Base-by-base conservation (phyloP, 2,888 invertebrate species). In the Polyommatus iphigenia region DNA sequence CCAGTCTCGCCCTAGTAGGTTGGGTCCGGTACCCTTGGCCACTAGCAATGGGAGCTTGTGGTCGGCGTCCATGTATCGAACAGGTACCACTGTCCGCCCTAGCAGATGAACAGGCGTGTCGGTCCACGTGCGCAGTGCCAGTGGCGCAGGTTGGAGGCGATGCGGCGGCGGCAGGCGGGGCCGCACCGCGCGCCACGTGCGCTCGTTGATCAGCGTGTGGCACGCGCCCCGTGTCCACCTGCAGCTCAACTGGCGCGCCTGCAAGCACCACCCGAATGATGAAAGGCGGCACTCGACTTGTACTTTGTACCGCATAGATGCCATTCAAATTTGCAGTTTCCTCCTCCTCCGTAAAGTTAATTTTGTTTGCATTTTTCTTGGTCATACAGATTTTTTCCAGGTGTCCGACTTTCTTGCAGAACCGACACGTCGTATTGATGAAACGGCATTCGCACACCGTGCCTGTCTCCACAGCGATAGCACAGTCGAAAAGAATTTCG, bases 391-490 rank as follows among this genome's bases (percentile, higher is more conserved):
- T 41, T 41, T 41, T 41, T 41, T 41, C 32, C 32, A 32, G 32
- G 32, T 32, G 32, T 32, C 32, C 32, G 5, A 57, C 46, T 41
- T 36, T 80, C 13, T 80, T 79, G 54, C 80, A 80, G 67, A 73
- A 79, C 6, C 72, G 78, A 71, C 80, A 82, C 46, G 78, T 75
- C 4, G 80, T 76, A 59, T 81, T 81, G 15, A 78, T 41, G 36
- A 81, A 81, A 46, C 81, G 81, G 59, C 81, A 80, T 67, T 82
- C 79, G 36, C 79, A n/a, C 79, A 24, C 57, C 71, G 59, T 80
- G 79, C 2, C 78, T 78, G 46, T 81, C 82, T 10, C 83, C 83
- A 71, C 81, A 82, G 13, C 82, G 77, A 78, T 82, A 82, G 76
- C 81, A 82, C 0, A 81, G 76, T 4, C 80, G 79, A 18, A 20